phyloP scores from a whole-genome alignment of 2,113 vertebrate genomes.

The Charina bottae region DNA sequence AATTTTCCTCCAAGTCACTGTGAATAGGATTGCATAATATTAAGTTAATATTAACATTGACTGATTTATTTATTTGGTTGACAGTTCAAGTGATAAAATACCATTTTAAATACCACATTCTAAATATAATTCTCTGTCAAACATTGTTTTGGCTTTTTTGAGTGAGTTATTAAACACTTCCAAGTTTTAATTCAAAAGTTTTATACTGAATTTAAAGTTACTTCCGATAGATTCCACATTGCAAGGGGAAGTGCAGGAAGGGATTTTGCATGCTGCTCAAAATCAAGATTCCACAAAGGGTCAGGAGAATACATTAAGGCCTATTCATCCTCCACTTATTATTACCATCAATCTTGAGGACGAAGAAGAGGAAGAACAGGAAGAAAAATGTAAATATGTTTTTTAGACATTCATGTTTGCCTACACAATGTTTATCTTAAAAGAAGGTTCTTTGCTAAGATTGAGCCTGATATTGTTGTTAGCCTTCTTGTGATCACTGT shows the following conservation, averaged over 20 bases:
- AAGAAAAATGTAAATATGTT: conserved; percentile 62
- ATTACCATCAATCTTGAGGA: conserved; percentile 67
- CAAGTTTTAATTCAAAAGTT: conserved; percentile 4
- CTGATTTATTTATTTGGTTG: not conserved
- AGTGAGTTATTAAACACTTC: not conserved
- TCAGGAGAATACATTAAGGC: conserved; percentile 55
- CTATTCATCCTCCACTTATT: conserved; percentile 70
- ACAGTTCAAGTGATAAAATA: not conserved
- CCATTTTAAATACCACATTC: not conserved
- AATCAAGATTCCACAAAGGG: conserved; percentile 55
- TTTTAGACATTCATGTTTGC: conserved; percentile 21
- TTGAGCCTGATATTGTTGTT: not conserved
- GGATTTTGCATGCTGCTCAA: conserved; percentile 37
- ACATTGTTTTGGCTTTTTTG: not conserved
- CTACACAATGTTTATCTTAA: not conserved
- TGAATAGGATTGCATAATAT: not conserved
- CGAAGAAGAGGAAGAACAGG: conserved; percentile 65
- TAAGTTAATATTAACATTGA: not conserved
- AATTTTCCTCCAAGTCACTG: too few species aligned
- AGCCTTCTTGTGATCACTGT: not conserved
- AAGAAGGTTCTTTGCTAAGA: not conserved
- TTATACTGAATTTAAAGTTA: conserved; percentile 25
- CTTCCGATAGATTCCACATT: conserved; percentile 55
- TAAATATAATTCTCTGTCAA: not conserved
- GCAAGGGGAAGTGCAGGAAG: conserved; percentile 63